phyloP scores from a whole-genome alignment of 2,888 invertebrate species.

The Chymomyza amoena region DNA sequence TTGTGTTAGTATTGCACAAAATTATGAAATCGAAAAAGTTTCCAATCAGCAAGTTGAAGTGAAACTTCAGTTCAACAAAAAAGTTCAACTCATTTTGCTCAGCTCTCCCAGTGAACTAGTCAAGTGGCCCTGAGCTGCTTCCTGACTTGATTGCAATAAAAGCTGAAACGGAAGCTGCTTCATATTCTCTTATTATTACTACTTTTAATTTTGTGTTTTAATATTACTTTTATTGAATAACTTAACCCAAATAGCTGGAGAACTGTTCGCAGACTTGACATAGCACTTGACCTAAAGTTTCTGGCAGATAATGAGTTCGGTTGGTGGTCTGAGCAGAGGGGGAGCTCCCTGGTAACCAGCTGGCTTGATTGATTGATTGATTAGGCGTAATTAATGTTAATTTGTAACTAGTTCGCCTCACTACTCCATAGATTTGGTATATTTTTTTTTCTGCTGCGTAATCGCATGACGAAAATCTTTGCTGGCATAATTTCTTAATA shows the following conservation, averaged over 20 bases:
- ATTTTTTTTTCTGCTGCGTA: slow-evolving; percentile 25
- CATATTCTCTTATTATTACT: neutral
- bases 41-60: slow-evolving; percentile 56
- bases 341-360: neutral
- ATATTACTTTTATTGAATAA: slow-evolving; percentile 44
- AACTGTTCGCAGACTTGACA: slow-evolving; percentile 13
- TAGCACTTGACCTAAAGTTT: slow-evolving; percentile 58
- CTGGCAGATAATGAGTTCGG: slow-evolving; percentile 30
- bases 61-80: slow-evolving; percentile 34
- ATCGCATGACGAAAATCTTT: slow-evolving; percentile 14
- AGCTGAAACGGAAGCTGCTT: slow-evolving; percentile 60
- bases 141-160: slow-evolving; percentile 51
- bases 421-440: neutral
- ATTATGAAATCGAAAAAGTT: slow-evolving; percentile 70
- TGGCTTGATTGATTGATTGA: slow-evolving; percentile 47
- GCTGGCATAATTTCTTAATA: slow-evolving; percentile 53
- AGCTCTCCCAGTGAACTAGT: no score
- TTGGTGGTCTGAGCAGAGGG: neutral
- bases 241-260: slow-evolving; percentile 58
- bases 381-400: slow-evolving; percentile 55
- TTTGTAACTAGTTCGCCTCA: slow-evolving; percentile 20
- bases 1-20: slow-evolving; percentile 54
- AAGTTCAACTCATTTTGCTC: slow-evolving; percentile 49
- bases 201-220: neutral
- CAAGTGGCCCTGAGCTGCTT: slow-evolving; percentile 9